These are phyloP conservation scores for Drosophila atripex DNA, from an alignment of 2,888 invertebrate genomes.

Conservation along the genomic window DNA sequence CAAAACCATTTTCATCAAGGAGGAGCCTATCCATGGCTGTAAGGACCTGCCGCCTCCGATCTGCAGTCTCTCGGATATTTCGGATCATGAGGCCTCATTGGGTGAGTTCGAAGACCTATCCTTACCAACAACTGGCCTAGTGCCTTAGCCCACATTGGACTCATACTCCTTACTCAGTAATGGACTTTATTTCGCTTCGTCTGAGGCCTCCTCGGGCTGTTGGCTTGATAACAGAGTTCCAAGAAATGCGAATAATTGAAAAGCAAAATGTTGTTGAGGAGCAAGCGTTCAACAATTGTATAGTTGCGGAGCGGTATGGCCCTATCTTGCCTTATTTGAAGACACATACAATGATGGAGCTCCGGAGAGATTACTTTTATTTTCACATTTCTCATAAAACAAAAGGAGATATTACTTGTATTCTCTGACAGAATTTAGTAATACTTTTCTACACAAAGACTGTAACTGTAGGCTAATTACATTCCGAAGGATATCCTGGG, in stretches of 20 bases:
- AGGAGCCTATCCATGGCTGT: conserved; percentile 87
- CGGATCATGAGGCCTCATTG: conserved; percentile 94
- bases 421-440: too few species aligned
- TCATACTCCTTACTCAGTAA: not conserved
- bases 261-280: conserved; percentile 64
- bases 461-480: not conserved
- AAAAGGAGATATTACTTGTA: too few species aligned
- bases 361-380: conserved; percentile 25
- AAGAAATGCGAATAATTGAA: conserved; percentile 73
- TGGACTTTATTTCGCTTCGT: conserved; percentile 16
- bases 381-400: not conserved
- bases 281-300: conserved; percentile 34
- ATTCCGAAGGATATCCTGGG: conserved; percentile 7
- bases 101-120: too few species aligned
- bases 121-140: not conserved
- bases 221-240: conserved; percentile 74
- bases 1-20: conserved; percentile 82
- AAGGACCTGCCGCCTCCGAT: conserved; percentile 92
- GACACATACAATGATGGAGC: not conserved
- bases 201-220: conserved; percentile 19
- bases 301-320: conserved; percentile 25
- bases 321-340: conserved; percentile 17
- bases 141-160: conserved; percentile 14
- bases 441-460: too few species aligned
- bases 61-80: conserved; percentile 94